Evolutionary conservation across 2,888 invertebrate species (phyloP), one percentile per base, ranked within the genome.

Genomic region (Laothoe populi): DNA sequence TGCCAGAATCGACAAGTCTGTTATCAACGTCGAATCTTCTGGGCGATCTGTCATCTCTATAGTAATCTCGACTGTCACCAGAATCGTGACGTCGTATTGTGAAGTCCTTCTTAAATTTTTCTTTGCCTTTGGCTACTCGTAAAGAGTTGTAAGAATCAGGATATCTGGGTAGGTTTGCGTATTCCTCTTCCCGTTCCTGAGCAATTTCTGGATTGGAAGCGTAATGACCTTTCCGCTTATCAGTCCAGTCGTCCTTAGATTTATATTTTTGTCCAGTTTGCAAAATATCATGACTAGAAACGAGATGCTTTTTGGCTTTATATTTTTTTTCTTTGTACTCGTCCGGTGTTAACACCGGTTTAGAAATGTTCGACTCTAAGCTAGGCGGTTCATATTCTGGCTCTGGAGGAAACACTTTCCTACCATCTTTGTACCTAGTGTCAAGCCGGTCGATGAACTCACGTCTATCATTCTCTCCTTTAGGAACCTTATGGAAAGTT

Each of bases 1-100:
- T 96, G 0, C 97, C 96, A 0, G 96, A 97, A 86, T 97, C 96
- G 2, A 95, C 95, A 60, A 95, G 89, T 61, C 95, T 93, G 74
- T 94, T 95, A 70, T 95, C 95, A 64, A 90, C 90, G 53, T 93
- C 93, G 61, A 85, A 88, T 63, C 93, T 81, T 60, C 90, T 86
- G 0, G 93, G 92, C 8, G 92, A 90, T 67, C 82, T 82, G 62
- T 90, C 85, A 61, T 88, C 87, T 24, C 89, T 71, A 64, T 92
- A 92, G 63, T 92, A 89, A 66, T 92, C 90, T 10, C 92, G 77
- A 81, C 94, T 87, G 79, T 95, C 87, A 73, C 94, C 85, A 57
- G 92, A 90, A 70, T 88, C 88, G 66, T 92, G 86, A 68, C 93
- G 83, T 73, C 83, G 79, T 75, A 94, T 81, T 64, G 81, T 77